Conservation (phyloP, 1,140 invertebrate genomes). For the Conus betulinus region DNA sequence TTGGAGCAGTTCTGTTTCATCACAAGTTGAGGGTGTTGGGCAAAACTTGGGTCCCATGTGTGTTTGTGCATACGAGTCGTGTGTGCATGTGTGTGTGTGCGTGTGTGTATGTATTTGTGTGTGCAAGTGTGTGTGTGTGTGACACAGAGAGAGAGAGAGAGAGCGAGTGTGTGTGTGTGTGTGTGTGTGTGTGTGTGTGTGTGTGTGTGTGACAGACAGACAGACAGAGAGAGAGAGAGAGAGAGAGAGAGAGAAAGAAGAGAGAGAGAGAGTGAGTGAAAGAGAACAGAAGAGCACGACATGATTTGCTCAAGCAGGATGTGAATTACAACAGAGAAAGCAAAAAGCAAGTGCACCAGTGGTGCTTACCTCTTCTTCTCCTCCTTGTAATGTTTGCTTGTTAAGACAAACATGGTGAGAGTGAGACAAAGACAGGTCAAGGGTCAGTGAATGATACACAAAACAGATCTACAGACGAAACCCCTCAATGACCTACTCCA, state of each 20-base stretch:
- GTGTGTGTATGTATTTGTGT: too few relatives aligned
- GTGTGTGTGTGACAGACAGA: not conserved
- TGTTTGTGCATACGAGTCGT: too few relatives aligned
- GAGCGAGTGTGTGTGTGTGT: too few relatives aligned
- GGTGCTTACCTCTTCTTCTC: slow-evolving; percentile 14
- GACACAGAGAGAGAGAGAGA: too few relatives aligned
- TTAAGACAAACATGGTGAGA: not conserved
- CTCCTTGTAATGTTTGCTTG: slow-evolving; percentile 26
- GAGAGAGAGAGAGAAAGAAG: not conserved
- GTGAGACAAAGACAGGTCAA: not conserved
- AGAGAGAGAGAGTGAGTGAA: not conserved
- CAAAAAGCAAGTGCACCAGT: not conserved
- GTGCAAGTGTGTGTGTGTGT: too few relatives aligned
- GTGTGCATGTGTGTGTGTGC: too few relatives aligned
- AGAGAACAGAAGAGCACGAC: not conserved
- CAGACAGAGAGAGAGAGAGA: not conserved
- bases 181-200: too few relatives aligned
- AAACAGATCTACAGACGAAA: too few relatives aligned
- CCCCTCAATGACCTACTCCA: too few relatives aligned
- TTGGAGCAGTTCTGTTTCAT: too few relatives aligned
- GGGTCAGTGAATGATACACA: not conserved
- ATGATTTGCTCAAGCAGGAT: not conserved
- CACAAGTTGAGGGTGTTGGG: too few relatives aligned
- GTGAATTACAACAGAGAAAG: not conserved
- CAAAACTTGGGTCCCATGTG: too few relatives aligned